These are phyloP conservation scores for Leucozona laternaria DNA, from an alignment of 2,888 invertebrate species.

Conservation along the genomic window DNA sequence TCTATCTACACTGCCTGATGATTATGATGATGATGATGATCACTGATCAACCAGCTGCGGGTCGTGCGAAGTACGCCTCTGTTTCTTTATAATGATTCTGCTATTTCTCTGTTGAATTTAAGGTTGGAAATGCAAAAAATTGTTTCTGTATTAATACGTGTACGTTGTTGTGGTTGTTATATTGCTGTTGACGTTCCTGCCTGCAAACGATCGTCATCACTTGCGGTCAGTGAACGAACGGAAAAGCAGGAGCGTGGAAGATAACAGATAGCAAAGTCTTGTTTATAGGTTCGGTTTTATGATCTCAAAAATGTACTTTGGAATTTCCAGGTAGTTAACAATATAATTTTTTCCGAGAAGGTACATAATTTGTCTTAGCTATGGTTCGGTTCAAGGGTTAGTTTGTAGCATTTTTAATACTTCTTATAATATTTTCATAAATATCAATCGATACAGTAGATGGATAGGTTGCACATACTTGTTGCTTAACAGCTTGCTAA, in stretches of 20 bases:
- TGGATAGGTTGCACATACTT: too few relatives aligned
- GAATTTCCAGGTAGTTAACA: slow-evolving; percentile 13
- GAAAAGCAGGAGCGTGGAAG: slow-evolving; percentile 34
- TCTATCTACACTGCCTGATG: slow-evolving; percentile 8
- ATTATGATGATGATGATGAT: slow-evolving; percentile 41
- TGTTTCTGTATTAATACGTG: not conserved
- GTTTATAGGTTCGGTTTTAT: slow-evolving; percentile 46
- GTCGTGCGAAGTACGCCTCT: slow-evolving; percentile 38
- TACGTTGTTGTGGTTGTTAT: not conserved
- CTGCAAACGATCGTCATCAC: slow-evolving; percentile 17
- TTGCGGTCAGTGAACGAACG: slow-evolving; percentile 59
- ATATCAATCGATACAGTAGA: too few relatives aligned
- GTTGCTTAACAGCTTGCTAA: too few relatives aligned
- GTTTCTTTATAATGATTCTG: slow-evolving; percentile 43
- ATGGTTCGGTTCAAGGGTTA: not conserved
- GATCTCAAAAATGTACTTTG: slow-evolving; percentile 54
- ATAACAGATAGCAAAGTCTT: slow-evolving; percentile 35
- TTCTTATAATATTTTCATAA: too few relatives aligned
- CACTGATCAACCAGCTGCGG: slow-evolving; percentile 3
- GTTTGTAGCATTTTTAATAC: not conserved
- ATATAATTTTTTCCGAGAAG: not conserved
- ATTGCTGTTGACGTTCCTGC: not conserved
- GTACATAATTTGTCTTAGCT: not conserved
- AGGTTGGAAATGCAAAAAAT: slow-evolving; percentile 40
- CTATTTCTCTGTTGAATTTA: slow-evolving; percentile 44